A percentile compares a stretch with the other conserved stretches of the same genome.
Conservation (phyloP, 2,113 vertebrate genomes). For the Mus spicilegus region DNA sequence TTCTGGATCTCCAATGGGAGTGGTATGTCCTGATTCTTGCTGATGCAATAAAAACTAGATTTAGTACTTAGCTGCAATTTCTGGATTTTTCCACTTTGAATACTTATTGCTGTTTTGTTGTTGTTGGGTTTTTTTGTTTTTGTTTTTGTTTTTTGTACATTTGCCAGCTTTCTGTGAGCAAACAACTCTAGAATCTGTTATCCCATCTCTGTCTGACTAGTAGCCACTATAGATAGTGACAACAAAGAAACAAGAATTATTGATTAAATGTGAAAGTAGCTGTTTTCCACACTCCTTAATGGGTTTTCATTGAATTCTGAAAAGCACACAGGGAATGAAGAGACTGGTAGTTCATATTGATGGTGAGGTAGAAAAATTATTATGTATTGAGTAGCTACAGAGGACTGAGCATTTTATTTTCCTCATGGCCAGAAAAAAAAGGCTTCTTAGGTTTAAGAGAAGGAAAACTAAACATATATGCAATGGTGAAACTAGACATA, state of each 20-base stretch:
- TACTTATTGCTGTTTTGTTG: neutral
- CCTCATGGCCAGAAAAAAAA: neutral
- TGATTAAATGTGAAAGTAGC: neutral
- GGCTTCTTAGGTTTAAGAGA: neutral
- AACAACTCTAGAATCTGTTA: neutral
- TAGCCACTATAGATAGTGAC: neutral
- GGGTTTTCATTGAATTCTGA: constrained; percentile 36
- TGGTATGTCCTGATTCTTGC: neutral
- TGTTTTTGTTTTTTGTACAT: neutral
- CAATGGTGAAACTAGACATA: neutral
- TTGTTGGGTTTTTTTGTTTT: neutral
- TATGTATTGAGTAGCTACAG: neutral
- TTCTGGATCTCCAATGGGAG: neutral
- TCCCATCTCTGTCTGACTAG: neutral
- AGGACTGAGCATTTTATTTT: neutral
- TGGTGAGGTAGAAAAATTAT: neutral
- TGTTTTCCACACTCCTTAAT: neutral
- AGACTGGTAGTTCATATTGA: neutral
- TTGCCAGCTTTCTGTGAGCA: neutral
- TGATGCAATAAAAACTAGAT: neutral
- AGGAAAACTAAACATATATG: neutral
- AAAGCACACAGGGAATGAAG: constrained; percentile 6
- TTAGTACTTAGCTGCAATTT: neutral
- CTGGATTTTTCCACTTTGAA: neutral
- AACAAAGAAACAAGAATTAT: neutral